These are phyloP conservation scores for Leptobrachium ailaonicum DNA, from an alignment of 2,113 vertebrate genomes.

Conservation along the genomic window DNA sequence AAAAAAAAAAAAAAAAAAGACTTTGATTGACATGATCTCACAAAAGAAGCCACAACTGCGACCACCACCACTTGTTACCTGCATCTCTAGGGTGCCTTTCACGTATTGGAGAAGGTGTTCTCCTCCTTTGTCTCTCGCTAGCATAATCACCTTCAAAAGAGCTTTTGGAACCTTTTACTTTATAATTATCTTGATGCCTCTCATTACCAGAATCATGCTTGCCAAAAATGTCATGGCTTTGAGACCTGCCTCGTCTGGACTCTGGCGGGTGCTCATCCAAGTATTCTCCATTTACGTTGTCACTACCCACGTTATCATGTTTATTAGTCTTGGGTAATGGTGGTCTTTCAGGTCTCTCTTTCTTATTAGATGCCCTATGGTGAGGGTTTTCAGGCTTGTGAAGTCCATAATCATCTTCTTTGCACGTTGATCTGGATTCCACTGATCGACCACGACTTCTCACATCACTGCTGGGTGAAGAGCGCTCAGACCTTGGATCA, in stretches of 20 bases:
- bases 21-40: neutral
- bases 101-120: constrained; percentile 54
- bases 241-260: constrained; percentile 42
- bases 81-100: constrained; percentile 56
- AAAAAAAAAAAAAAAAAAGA: neutral
- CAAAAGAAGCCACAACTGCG: neutral
- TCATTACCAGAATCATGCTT: constrained; percentile 9
- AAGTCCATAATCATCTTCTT: constrained; percentile 25
- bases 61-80: constrained; percentile 74
- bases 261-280: neutral
- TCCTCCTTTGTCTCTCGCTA: constrained; percentile 52
- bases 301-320: neutral
- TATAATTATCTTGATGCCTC: constrained; percentile 10
- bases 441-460: constrained; percentile 2
- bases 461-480: neutral
- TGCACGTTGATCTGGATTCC: neutral
- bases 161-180: constrained; percentile 51
- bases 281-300: constrained; percentile 10
- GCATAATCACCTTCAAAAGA: constrained; percentile 51
- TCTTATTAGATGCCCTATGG: constrained; percentile 58
- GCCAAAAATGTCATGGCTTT: constrained; percentile 19
- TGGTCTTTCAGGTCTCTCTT: constrained; percentile 64
- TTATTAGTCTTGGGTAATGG: constrained; percentile 49
- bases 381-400: constrained; percentile 17
- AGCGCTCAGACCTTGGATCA: constrained; percentile 30